These are phyloP conservation scores for Popillia japonica DNA, from an alignment of 1,140 invertebrate species.

Conservation along the genomic window DNA sequence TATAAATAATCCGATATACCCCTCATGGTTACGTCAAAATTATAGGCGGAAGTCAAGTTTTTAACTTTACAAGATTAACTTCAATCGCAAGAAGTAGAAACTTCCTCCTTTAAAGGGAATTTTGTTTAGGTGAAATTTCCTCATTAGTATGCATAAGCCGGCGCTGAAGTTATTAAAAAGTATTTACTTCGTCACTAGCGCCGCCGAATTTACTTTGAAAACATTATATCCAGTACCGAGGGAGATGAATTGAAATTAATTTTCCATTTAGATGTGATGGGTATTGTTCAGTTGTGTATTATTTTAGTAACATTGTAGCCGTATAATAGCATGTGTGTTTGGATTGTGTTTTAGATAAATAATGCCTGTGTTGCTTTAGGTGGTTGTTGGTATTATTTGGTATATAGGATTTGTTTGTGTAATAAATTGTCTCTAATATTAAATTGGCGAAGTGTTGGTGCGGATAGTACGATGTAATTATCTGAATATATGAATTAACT, in stretches of 20 bases:
- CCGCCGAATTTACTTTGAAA: conserved; percentile 17
- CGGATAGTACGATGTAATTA: too few species aligned
- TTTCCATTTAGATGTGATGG: not conserved
- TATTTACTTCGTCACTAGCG: conserved; percentile 20
- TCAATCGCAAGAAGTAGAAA: not conserved
- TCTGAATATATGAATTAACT: too few species aligned
- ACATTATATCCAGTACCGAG: not conserved
- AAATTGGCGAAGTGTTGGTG: too few species aligned
- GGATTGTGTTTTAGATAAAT: too few species aligned
- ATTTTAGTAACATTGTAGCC: too few species aligned
- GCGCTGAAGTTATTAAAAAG: not conserved
- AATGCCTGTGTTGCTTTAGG: too few species aligned
- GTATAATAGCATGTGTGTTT: too few species aligned
- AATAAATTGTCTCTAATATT: too few species aligned
- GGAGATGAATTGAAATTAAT: conserved; percentile 32
- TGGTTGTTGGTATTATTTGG: too few species aligned
- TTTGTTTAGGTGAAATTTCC: conserved; percentile 14
- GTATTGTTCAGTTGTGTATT: not conserved
- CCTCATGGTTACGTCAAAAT: not conserved
- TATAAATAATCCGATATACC: too few species aligned
- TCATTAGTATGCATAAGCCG: conserved; percentile 24
- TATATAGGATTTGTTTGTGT: too few species aligned
- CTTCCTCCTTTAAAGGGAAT: conserved; percentile 6
- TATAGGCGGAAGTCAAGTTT: conserved; percentile 2
- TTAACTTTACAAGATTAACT: not conserved